Conservation (phyloP, 2,888 invertebrate species). For the Coremacera marginata region DNA sequence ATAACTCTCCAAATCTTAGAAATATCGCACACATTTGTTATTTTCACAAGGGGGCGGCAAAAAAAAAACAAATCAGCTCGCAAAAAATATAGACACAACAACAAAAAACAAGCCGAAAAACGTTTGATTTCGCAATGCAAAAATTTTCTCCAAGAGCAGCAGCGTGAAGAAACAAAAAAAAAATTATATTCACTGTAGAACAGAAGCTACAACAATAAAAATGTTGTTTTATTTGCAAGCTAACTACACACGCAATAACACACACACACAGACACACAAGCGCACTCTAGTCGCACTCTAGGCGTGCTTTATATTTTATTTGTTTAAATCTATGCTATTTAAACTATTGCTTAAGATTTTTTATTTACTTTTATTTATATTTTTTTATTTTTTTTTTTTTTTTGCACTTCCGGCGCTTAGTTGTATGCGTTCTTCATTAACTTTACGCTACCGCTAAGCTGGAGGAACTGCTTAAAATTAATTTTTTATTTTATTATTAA, state of each 20-base stretch:
- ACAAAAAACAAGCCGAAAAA: not conserved
- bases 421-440: no score
- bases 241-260: not conserved
- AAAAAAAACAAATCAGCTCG: not conserved
- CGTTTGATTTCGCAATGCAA: not conserved
- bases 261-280: not conserved
- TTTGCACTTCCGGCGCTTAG: slow-evolving; percentile 8
- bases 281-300: not conserved
- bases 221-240: not conserved
- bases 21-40: not conserved
- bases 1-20: not conserved
- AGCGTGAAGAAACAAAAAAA: not conserved
- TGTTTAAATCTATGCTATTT: not conserved
- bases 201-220: not conserved
- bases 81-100: not conserved
- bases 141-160: slow-evolving; percentile 10
- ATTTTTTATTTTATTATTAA: not conserved
- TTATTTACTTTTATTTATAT: slow-evolving; percentile 7
- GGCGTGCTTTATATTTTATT: not conserved
- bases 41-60: not conserved
- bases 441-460: no score
- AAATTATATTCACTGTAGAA: not conserved
- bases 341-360: not conserved
- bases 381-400: slow-evolving; percentile 1
- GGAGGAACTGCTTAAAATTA: no score